These are phyloP conservation scores for Rhinogobio ventralis DNA, from an alignment of 2,797 vertebrate genomes.

Conservation along the genomic window DNA sequence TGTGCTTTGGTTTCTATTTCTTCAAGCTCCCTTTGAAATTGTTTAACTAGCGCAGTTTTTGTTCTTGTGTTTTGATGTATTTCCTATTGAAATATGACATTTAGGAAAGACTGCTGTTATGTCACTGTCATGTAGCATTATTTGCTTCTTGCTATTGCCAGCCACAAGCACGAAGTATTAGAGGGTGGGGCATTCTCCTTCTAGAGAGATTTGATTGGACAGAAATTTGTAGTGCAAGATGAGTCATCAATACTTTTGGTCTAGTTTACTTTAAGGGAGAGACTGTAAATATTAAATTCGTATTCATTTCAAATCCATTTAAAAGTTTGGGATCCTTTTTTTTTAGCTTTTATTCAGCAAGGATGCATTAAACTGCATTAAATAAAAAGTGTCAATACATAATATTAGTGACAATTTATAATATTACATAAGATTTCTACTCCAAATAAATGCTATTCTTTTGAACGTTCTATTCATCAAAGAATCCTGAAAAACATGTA, in stretches of 20 bases:
- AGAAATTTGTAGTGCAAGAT: neutral
- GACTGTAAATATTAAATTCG: neutral
- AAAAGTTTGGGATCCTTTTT: neutral
- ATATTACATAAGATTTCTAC: too few species aligned
- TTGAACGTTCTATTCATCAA: neutral
- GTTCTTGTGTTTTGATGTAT: neutral
- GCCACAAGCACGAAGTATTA: neutral
- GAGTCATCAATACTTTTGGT: neutral
- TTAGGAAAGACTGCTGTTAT: neutral
- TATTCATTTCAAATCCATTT: neutral
- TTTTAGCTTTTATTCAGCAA: neutral
- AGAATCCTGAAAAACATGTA: neutral
- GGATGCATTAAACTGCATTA: neutral
- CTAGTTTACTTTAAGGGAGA: neutral
- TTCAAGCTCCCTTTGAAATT: neutral
- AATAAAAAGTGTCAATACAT: neutral
- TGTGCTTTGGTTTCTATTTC: neutral
- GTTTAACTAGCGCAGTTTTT: neutral
- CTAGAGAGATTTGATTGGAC: constrained; percentile 10
- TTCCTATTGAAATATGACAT: neutral
- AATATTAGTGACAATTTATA: too few species aligned
- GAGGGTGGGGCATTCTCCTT: neutral
- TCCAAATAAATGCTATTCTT: neutral
- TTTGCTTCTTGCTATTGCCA: neutral
- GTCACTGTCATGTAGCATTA: neutral